A percentile compares a stretch with the other conserved stretches of the same genome.
These are phyloP conservation scores for Drosophila gaucha DNA, from an alignment of 2,888 invertebrate species.

Conservation along the genomic window DNA sequence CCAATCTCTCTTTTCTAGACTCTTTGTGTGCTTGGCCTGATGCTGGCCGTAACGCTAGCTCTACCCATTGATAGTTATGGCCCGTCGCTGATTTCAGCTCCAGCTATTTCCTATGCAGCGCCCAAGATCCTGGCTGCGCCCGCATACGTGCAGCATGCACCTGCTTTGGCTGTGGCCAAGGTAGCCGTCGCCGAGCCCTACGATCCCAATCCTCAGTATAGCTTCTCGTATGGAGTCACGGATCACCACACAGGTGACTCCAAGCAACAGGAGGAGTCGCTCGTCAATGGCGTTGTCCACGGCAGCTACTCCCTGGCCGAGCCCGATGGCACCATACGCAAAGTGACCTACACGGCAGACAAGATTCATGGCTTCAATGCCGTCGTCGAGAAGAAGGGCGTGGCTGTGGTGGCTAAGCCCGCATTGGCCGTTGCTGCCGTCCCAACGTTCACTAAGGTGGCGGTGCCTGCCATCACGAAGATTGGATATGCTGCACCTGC, in stretches of 20 bases:
- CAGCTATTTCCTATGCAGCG: conserved; percentile 67
- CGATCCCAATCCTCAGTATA: conserved; percentile 82
- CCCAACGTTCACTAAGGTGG: conserved; percentile 74
- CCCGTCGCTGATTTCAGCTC: conserved; percentile 53
- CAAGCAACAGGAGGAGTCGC: conserved; percentile 83
- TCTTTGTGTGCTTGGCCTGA: conserved; percentile 76
- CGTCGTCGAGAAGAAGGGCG: conserved; percentile 81
- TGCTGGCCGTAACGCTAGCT: conserved; percentile 74
- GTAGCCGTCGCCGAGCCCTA: conserved; percentile 76
- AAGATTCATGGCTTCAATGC: conserved; percentile 84
- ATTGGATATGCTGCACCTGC: conserved; percentile 45
- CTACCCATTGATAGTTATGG: conserved; percentile 75
- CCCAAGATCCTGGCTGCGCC: conserved; percentile 11
- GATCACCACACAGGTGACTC: conserved; percentile 83
- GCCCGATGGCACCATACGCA: conserved; percentile 83
- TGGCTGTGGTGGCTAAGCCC: conserved; percentile 62
- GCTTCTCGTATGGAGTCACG: conserved; percentile 83
- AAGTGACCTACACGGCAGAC: conserved; percentile 84
- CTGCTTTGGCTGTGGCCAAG: conserved; percentile 64
- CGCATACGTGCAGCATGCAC: conserved; percentile 58
- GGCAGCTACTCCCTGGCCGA: conserved; percentile 84
- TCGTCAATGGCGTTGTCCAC: conserved; percentile 83
- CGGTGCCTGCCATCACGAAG: conserved; percentile 22
- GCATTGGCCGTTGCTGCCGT: conserved; percentile 60
- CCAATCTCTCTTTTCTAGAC: conserved; percentile 57